Evolutionary conservation across 2,113 vertebrate species (phyloP).

Genomic region (Ameiurus melas): DNA sequence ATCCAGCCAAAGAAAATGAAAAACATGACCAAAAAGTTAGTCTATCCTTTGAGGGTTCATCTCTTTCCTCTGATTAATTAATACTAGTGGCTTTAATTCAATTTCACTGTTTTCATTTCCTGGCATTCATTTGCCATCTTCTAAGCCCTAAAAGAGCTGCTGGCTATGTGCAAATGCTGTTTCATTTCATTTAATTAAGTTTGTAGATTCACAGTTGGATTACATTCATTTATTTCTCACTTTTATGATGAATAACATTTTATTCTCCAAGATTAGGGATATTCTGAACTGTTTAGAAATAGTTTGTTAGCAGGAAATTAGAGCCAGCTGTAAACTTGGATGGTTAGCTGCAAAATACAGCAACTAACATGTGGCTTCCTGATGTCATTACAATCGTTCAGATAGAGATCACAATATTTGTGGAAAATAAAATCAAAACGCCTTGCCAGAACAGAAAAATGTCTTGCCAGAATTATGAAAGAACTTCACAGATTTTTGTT

Average conservation of each 20-base stretch:
- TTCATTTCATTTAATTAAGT: not conserved
- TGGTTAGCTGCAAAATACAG: not conserved
- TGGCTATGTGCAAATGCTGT: not conserved
- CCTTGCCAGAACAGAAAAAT: not conserved
- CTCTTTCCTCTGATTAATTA: not conserved
- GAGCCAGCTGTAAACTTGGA: not conserved
- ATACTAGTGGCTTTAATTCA: not conserved
- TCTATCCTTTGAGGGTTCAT: not conserved
- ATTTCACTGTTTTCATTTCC: not conserved
- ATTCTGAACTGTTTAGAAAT: not conserved
- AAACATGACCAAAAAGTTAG: not conserved
- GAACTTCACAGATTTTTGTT: not conserved
- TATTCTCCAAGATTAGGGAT: not conserved
- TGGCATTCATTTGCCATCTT: conserved; percentile 14
- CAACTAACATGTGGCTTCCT: not conserved
- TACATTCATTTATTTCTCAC: not conserved
- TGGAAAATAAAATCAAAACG: not conserved
- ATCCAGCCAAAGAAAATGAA: not conserved
- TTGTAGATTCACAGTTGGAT: not conserved
- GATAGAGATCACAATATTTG: not conserved
- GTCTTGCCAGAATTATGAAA: not conserved
- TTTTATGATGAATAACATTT: conserved; percentile 7
- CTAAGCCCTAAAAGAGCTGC: not conserved
- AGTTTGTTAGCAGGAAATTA: not conserved
- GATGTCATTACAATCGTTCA: not conserved